A percentile compares a stretch with the other conserved stretches of the same genome.
These are phyloP conservation scores for Plemyria rubiginata DNA, from an alignment of 2,888 invertebrate species.

Conservation along the genomic window DNA sequence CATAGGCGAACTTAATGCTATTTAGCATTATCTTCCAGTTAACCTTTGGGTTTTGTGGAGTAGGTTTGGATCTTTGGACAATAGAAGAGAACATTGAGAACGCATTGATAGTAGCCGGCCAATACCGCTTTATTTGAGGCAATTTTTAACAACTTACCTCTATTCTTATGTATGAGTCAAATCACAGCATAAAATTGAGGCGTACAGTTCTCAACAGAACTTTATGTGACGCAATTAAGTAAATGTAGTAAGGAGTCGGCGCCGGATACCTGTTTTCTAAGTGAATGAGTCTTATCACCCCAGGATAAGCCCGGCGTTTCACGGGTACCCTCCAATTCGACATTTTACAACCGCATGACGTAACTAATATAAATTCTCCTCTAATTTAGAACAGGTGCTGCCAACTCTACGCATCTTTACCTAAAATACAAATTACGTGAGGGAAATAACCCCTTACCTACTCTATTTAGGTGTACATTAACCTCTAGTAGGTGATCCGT, in stretches of 20 bases:
- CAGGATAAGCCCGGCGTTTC: constrained; percentile 41
- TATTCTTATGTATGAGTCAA: too few species aligned
- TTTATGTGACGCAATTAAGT: not conserved
- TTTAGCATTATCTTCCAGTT: too few species aligned
- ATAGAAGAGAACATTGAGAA: too few species aligned
- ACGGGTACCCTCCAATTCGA: constrained; percentile 38
- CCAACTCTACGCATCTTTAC: constrained; percentile 36
- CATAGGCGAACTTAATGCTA: too few species aligned
- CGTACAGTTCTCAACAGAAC: too few species aligned
- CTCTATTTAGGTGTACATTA: not conserved
- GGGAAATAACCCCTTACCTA: constrained; percentile 4
- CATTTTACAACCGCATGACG: constrained; percentile 43
- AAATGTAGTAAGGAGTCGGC: not conserved
- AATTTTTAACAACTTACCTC: too few species aligned
- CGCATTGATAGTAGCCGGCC: too few species aligned
- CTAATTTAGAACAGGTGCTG: constrained; percentile 45
- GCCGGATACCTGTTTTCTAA: constrained; percentile 8
- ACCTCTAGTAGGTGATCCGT: not conserved
- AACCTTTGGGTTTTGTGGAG: too few species aligned
- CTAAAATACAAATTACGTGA: constrained; percentile 35
- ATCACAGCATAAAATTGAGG: too few species aligned
- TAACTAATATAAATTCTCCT: constrained; percentile 45
- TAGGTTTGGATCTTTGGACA: too few species aligned
- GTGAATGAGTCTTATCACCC: constrained; percentile 41
- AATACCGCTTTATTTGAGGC: not conserved